These are phyloP conservation scores for Xylocampa areola DNA, from an alignment of 2,888 invertebrate genomes.

Conservation along the genomic window DNA sequence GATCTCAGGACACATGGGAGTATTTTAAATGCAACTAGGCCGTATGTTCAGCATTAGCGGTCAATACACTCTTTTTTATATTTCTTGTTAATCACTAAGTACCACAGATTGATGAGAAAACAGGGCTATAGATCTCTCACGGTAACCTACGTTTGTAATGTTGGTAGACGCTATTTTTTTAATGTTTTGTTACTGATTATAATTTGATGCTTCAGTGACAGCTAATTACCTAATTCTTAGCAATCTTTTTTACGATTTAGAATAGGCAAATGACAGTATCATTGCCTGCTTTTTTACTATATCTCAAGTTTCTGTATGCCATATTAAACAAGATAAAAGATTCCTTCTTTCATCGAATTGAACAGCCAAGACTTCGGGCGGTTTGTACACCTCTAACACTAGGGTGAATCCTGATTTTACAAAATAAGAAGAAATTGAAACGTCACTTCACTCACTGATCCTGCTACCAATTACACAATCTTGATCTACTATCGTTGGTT, in stretches of 20 bases:
- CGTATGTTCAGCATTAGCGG: conserved; percentile 11
- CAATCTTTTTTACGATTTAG: background rate
- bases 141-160: conserved; percentile 14
- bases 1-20: no score
- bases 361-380: no score
- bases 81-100: conserved; percentile 19
- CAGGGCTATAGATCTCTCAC: conserved; percentile 24
- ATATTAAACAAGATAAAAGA: no score
- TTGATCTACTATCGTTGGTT: no score
- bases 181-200: background rate
- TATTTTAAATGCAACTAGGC: background rate
- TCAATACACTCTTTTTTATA: conserved; percentile 13
- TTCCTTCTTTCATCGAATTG: no score
- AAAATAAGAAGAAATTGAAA: no score
- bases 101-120: conserved; percentile 1
- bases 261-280: background rate
- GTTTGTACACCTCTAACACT: no score
- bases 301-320: background rate
- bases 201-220: background rate
- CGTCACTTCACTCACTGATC: background rate
- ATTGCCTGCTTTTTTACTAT: background rate
- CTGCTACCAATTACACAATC: background rate
- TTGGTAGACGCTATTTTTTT: background rate
- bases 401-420: no score
- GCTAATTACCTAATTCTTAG: background rate